Evolutionary conservation across 37 sponge, comb jelly and placozoan species (phyloP).

Genomic region (Mnemiopsis leidyi): DNA sequence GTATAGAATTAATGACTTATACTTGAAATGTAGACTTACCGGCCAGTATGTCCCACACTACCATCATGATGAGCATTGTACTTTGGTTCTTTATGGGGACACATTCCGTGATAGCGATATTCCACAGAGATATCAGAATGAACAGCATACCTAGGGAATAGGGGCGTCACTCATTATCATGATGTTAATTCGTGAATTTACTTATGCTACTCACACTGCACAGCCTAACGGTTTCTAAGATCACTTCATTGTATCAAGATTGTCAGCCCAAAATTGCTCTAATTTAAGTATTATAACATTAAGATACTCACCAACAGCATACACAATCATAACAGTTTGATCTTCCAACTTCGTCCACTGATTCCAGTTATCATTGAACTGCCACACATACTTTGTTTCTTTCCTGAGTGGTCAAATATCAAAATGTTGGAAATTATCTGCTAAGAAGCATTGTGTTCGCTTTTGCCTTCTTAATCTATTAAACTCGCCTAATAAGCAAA

Average conservation of each 20-base stretch:
- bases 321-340: constrained; percentile 40
- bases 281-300: too few relatives aligned
- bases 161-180: not conserved
- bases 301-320: constrained; percentile 15
- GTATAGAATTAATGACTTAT: too few relatives aligned
- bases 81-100: constrained; percentile 62
- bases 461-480: too few relatives aligned
- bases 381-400: constrained; percentile 30
- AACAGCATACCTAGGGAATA: constrained; percentile 37
- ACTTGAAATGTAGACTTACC: not conserved
- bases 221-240: not conserved
- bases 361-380: constrained; percentile 23
- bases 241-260: too few relatives aligned
- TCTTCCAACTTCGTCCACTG: constrained; percentile 41
- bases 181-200: not conserved
- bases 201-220: not conserved
- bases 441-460: too few relatives aligned
- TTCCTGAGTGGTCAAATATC: too few relatives aligned
- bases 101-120: constrained; percentile 59
- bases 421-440: too few relatives aligned
- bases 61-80: constrained; percentile 66
- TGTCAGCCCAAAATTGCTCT: too few relatives aligned
- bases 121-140: constrained; percentile 65
- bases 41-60: constrained; percentile 47
- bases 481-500: too few relatives aligned